phyloP scores from a whole-genome alignment of 2,888 invertebrate species.

The Oligia latruncula region DNA sequence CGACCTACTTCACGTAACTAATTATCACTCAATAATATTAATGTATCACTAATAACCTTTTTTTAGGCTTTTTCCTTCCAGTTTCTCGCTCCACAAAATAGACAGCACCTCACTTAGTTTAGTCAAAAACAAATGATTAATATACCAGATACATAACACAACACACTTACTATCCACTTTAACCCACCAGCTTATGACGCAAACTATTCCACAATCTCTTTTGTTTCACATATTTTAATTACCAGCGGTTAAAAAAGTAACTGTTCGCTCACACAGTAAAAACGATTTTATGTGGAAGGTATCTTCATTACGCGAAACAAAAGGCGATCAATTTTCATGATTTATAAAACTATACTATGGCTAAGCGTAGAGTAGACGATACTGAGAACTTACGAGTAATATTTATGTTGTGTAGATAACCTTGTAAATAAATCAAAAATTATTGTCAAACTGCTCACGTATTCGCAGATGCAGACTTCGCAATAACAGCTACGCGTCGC shows the following conservation, averaged over 20 bases:
- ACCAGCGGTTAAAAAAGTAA: slow-evolving; percentile 18
- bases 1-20: background rate
- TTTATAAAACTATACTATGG: background rate
- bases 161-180: background rate
- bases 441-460: slow-evolving; percentile 36
- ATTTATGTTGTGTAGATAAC: slow-evolving; percentile 6
- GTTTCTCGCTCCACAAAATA: background rate
- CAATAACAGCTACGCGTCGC: slow-evolving; percentile 6
- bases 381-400: too few relatives aligned
- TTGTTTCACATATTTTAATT: slow-evolving; percentile 29
- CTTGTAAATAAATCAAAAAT: slow-evolving; percentile 19
- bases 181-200: background rate
- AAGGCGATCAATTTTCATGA: slow-evolving; percentile 28
- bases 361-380: background rate
- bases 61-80: background rate
- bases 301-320: slow-evolving; percentile 32
- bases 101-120: background rate
- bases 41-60: too few relatives aligned
- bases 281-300: slow-evolving; percentile 9
- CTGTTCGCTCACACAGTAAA: slow-evolving; percentile 18
- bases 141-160: background rate
- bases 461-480: slow-evolving; percentile 22
- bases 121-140: background rate
- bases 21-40: background rate
- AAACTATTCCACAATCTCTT: slow-evolving; percentile 16